Evolutionary conservation across 2,888 invertebrate genomes (phyloP).

Genomic region (Dicyrtomina minuta): DNA sequence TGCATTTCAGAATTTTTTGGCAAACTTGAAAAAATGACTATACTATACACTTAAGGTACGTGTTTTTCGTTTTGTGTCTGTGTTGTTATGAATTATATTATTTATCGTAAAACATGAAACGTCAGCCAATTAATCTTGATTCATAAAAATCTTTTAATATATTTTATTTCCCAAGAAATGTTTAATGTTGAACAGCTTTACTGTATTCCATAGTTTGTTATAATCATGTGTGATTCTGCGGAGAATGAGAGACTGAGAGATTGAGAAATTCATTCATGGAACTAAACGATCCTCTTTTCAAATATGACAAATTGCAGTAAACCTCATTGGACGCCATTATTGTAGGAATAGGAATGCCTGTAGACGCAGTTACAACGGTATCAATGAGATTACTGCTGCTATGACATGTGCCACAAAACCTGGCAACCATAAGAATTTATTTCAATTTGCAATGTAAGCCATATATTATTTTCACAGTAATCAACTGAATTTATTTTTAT

Average conservation of each 20-base stretch:
- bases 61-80: too few relatives aligned
- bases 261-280: too few relatives aligned
- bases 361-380: conserved; percentile 42
- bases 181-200: conserved; percentile 55
- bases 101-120: too few relatives aligned
- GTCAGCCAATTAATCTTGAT: too few relatives aligned
- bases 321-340: conserved; percentile 54
- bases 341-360: conserved; percentile 43
- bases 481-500: neutral
- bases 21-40: too few relatives aligned
- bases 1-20: too few relatives aligned
- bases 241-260: conserved; percentile 54
- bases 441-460: conserved; percentile 30
- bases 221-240: conserved; percentile 46
- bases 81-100: too few relatives aligned
- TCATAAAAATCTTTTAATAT: too few relatives aligned
- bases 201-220: conserved; percentile 54
- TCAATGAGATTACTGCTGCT: conserved; percentile 28
- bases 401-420: conserved; percentile 45
- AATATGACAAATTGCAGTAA: conserved; percentile 54
- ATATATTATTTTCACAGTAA: neutral
- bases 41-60: too few relatives aligned
- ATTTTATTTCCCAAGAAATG: too few relatives aligned
- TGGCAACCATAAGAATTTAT: conserved; percentile 31
- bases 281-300: conserved; percentile 42